Conservation (phyloP, 1,140 invertebrate genomes). For the Magallana ariakensis region DNA sequence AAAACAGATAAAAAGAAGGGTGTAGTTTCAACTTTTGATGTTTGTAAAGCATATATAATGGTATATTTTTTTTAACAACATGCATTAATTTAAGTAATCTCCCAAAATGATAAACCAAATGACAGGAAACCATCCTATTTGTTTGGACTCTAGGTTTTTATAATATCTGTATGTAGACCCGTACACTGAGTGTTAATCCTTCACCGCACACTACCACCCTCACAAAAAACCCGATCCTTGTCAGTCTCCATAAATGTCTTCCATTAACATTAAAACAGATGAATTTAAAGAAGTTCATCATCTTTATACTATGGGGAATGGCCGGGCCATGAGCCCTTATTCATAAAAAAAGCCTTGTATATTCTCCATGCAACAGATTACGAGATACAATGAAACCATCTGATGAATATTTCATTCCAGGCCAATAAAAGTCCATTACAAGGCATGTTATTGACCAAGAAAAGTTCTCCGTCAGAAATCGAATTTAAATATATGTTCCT, state of each 20-base stretch:
- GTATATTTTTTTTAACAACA: no score
- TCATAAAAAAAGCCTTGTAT: not conserved
- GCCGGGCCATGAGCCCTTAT: not conserved
- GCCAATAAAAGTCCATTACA: not conserved
- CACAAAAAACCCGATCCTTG: conserved; percentile 16
- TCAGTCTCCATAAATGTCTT: not conserved
- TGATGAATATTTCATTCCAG: conserved; percentile 22
- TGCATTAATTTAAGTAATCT: no score
- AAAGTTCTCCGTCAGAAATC: conserved; percentile 4
- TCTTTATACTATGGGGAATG: not conserved
- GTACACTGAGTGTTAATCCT: not conserved
- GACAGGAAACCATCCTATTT: not conserved
- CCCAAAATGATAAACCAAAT: not conserved
- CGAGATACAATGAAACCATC: conserved; percentile 5
- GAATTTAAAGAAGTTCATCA: conserved; percentile 20
- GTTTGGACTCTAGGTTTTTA: not conserved
- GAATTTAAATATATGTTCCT: conserved; percentile 34
- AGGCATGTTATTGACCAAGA: conserved; percentile 22
- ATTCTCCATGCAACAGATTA: conserved; percentile 25
- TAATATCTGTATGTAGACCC: not conserved
- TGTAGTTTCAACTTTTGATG: no score
- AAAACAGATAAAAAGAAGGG: no score
- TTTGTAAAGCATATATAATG: no score
- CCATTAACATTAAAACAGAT: conserved; percentile 13
- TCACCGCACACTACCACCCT: not conserved